Evolutionary conservation across 2,113 vertebrate genomes (phyloP).

Genomic region (Melanocharis versteri): DNA sequence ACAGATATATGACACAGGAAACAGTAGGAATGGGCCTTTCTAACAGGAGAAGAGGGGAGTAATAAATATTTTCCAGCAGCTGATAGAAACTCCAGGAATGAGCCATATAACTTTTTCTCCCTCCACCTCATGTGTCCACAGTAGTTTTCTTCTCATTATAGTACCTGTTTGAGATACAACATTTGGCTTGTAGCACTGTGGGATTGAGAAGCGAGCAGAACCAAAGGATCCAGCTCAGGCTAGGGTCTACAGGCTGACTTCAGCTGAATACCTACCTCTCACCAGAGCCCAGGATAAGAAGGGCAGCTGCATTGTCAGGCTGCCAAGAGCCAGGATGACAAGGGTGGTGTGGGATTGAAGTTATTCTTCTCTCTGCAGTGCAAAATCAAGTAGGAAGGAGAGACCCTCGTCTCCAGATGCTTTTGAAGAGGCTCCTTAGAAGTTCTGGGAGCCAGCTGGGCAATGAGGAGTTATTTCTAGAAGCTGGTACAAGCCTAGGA

Average conservation of each 20-base stretch:
- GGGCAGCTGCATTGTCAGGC: fast-evolving
- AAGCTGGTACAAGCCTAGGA: not conserved
- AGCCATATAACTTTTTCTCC: not conserved
- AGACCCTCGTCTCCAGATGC: not conserved
- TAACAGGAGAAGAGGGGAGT: not conserved
- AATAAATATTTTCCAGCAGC: not conserved
- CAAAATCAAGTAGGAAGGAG: not conserved
- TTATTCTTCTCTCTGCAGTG: not conserved
- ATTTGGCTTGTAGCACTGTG: not conserved
- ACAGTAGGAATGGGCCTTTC: not conserved
- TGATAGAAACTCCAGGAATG: not conserved
- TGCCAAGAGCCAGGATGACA: not conserved
- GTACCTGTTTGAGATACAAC: not conserved
- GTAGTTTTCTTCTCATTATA: not conserved
- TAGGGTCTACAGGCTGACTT: not conserved
- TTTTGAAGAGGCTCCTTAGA: not conserved
- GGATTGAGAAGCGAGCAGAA: not conserved
- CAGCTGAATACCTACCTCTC: not conserved
- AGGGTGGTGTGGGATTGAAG: not conserved
- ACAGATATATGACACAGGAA: not conserved
- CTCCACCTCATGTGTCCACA: not conserved
- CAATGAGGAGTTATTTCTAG: not conserved
- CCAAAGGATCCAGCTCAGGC: not conserved
- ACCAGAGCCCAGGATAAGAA: not conserved
- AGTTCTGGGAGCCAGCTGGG: not conserved